phyloP scores from a whole-genome alignment of 1,140 invertebrate genomes.

The Chionoecetes opilio region DNA sequence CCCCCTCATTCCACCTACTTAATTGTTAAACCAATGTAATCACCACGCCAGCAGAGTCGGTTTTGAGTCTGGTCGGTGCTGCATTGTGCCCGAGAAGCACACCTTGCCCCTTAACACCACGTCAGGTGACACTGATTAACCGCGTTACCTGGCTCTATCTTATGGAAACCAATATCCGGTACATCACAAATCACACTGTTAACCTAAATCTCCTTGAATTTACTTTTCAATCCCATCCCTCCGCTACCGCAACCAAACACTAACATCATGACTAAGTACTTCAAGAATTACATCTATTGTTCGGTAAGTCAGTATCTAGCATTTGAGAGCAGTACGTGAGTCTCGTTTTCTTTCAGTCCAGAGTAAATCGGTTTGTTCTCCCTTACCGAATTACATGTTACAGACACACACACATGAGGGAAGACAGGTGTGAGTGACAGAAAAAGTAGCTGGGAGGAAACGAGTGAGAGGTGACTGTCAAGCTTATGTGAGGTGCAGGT shows the following conservation, averaged over 20 bases:
- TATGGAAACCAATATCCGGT: neutral
- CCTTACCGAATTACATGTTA: no score
- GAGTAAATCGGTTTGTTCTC: no score
- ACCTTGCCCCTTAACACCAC: neutral
- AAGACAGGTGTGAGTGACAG: neutral
- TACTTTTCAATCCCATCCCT: conserved; percentile 5
- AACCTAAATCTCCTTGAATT: neutral
- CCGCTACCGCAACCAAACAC: neutral
- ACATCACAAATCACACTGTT: neutral
- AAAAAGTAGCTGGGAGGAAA: neutral
- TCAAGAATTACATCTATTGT: neutral
- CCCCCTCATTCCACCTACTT: no score
- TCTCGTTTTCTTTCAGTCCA: neutral
- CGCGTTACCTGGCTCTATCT: neutral
- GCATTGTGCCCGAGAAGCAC: no score
- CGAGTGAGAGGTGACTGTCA: neutral
- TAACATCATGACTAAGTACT: neutral
- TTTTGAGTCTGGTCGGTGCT: no score
- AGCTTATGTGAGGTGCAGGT: neutral
- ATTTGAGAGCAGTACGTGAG: neutral
- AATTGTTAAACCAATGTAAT: no score
- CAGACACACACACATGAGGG: no score
- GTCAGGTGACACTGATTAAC: no score
- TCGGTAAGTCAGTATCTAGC: neutral
- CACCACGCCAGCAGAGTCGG: no score